Evolutionary conservation across 1,140 invertebrate genomes (phyloP), one percentile per base, ranked within the genome.

Genomic region (Aphelinus atriplicis): DNA sequence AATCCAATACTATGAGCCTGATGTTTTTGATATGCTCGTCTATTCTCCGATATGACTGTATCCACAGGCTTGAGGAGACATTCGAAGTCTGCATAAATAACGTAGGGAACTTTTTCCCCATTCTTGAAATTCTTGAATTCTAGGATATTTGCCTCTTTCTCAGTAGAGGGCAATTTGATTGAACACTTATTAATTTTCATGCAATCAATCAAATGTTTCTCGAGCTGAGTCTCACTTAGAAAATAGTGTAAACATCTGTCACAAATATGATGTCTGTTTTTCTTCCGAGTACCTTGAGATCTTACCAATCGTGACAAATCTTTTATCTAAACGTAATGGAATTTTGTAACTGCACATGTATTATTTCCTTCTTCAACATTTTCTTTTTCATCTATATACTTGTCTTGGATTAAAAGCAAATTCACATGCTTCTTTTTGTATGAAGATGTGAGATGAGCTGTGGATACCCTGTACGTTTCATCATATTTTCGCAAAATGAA

Each of bases 381-480:
- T 46, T 66, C 73, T 7, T 77, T 61, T 42, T 76, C 64, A 43
- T 80, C 79, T 3, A 66, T 7, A 70, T 81, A 82, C 1, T 53
- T 6, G 73, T 81, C 75, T 73, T 83, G 74, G 3, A 83, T 61
- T 0, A 81, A 43, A 1, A 83, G 61, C 5, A 84, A 62, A 60
- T 82, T 81, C 0, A 82, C 73, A 78, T 84, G 82, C 60, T 57
- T 61, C 1, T 76, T n/a, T 50, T 76, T 76, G 63, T 81, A 81
- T 57, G 72, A 43, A 45, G 64, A 26, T 1, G 79, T 80, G 26
- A 81, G 45, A 62, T 80, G 77, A 4, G 75, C 46, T 61, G n/a
- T 79, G 76, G 2, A 71, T 7, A 9, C 64, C 57, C 5, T 47
- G 43, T 50, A 76, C 78, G 3, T 79, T 58, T 7, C 57, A 62